These are phyloP conservation scores for Cerceris rybyensis DNA, from an alignment of 2,888 invertebrate genomes.

Conservation along the genomic window DNA sequence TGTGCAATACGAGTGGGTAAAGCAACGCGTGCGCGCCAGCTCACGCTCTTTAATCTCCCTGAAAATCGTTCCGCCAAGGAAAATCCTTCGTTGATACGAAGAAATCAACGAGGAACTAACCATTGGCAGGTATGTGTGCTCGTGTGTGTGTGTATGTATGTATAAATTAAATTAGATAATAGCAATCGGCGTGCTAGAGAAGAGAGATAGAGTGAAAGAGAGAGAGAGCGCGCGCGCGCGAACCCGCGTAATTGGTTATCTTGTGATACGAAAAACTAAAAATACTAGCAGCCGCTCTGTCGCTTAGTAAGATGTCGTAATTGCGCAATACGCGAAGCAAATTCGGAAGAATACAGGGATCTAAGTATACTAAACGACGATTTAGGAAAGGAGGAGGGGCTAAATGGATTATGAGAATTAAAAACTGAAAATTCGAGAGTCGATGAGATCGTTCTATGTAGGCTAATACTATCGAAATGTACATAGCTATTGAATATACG, in stretches of 20 bases:
- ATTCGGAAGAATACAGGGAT: constrained; percentile 82
- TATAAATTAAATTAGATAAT: constrained; percentile 63
- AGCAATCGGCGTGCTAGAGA: constrained; percentile 27
- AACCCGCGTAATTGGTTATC: constrained; percentile 68
- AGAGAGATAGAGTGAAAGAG: not conserved
- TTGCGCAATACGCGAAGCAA: constrained; percentile 78
- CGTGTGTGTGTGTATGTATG: constrained; percentile 48
- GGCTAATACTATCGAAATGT: constrained; percentile 73
- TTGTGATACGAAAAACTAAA: constrained; percentile 75
- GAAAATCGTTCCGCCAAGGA: not conserved
- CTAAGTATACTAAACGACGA: constrained; percentile 68
- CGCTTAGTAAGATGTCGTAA: constrained; percentile 71
- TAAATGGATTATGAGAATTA: not conserved
- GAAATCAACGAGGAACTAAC: no score
- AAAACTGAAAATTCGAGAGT: not conserved
- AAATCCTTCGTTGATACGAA: not conserved
- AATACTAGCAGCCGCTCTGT: constrained; percentile 67
- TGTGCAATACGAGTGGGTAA: no score
- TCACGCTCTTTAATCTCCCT: no score
- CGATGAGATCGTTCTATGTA: constrained; percentile 63
- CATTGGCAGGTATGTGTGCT: not conserved
- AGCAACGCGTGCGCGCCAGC: no score
- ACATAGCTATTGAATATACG: constrained; percentile 78
- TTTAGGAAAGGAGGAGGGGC: constrained; percentile 48
- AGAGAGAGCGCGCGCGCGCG: constrained; percentile 10